phyloP scores from a whole-genome alignment of 2,113 vertebrate genomes.

The Motacilla tschutschensis region DNA sequence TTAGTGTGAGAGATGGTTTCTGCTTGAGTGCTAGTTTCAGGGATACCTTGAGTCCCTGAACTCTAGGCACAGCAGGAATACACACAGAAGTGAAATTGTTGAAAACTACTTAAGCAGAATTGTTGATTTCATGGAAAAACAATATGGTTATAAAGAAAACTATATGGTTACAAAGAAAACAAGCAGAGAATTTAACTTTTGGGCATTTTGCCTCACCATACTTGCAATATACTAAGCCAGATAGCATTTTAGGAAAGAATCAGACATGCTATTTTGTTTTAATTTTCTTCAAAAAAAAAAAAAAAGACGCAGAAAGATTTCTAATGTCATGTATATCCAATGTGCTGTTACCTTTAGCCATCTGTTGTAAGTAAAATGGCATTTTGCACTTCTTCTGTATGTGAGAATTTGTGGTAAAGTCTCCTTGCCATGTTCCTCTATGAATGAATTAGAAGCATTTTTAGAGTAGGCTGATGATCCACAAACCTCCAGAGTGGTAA shows the following conservation, averaged over 20 bases:
- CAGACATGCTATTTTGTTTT: background rate
- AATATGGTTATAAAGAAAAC: background rate
- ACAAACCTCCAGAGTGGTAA: background rate
- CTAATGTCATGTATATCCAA: background rate
- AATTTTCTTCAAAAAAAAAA: background rate
- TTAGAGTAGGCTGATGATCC: background rate
- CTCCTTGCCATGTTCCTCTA: background rate
- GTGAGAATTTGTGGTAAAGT: background rate
- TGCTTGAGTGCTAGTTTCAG: conserved; percentile 6
- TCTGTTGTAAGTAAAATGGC: background rate
- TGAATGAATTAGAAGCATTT: background rate
- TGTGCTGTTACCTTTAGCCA: background rate
- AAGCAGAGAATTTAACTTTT: background rate
- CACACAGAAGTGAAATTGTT: background rate
- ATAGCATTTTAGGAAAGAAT: background rate
- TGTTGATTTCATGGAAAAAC: background rate
- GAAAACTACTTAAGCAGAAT: conserved; percentile 3
- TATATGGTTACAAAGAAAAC: background rate
- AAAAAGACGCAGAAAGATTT: background rate
- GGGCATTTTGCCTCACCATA: background rate
- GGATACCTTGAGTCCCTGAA: background rate
- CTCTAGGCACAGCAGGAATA: background rate
- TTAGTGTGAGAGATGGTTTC: conserved; percentile 23
- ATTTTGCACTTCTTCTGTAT: background rate
- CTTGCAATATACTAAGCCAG: background rate